These are phyloP conservation scores for Jacana jacana DNA, from an alignment of 2,113 vertebrate species.

Conservation along the genomic window DNA sequence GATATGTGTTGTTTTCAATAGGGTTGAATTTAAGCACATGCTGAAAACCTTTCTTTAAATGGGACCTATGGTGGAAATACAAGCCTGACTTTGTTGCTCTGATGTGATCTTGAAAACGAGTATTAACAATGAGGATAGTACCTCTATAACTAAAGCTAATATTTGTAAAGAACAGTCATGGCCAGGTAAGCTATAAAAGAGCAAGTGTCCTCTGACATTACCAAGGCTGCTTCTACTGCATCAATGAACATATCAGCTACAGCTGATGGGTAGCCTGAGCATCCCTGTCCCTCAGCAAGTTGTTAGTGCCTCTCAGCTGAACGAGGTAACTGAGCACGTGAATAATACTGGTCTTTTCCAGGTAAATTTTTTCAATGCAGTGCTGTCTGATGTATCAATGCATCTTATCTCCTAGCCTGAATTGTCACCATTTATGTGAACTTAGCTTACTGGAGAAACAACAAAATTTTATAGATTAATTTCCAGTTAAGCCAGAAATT, in stretches of 20 bases:
- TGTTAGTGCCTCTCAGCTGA: not conserved
- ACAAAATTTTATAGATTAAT: not conserved
- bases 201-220: not conserved
- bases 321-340: not conserved
- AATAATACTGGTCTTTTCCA: not conserved
- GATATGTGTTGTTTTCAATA: not conserved
- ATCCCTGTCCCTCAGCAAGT: not conserved
- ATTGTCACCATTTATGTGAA: not conserved
- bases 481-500: not conserved
- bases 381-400: not conserved
- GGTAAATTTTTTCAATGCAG: not conserved
- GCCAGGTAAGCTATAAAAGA: not conserved
- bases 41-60: not conserved
- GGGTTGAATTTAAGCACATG: not conserved
- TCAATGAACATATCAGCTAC: not conserved
- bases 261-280: not conserved
- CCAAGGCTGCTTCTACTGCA: not conserved
- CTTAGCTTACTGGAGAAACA: not conserved
- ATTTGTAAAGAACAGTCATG: not conserved
- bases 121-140: not conserved
- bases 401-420: not conserved
- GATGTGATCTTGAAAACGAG: not conserved
- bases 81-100: not conserved
- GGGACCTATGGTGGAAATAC: not conserved
- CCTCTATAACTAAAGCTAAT: not conserved